Conservation (phyloP, 2,797 vertebrate genomes). For the Scolopax bukidnonensis region DNA sequence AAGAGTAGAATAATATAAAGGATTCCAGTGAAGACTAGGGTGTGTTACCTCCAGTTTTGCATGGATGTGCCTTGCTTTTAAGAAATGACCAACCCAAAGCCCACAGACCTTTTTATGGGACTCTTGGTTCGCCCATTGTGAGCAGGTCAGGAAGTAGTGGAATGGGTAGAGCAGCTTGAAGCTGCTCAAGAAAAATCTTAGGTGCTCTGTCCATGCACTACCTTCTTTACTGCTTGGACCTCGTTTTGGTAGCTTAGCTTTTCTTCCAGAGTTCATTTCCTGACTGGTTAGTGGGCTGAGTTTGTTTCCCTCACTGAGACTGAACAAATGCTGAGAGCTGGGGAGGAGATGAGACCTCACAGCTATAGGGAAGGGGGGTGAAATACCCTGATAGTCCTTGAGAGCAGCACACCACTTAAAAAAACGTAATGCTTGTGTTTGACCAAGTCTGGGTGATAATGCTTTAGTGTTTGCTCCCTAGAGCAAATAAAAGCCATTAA, state of each 20-base stretch:
- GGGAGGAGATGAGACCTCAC: background rate
- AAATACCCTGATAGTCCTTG: background rate
- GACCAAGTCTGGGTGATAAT: background rate
- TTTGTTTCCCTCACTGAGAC: background rate
- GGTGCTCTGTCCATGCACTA: background rate
- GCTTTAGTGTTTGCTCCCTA: background rate
- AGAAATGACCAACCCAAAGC: background rate
- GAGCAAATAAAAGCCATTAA: background rate
- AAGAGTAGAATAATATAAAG: background rate
- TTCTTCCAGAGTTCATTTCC: background rate
- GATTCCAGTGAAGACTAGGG: background rate
- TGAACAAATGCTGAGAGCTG: background rate
- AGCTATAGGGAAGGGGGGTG: background rate
- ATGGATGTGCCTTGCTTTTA: background rate
- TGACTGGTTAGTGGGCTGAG: background rate
- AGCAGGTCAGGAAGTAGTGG: background rate
- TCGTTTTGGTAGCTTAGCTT: background rate
- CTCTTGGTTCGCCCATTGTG: accelerated
- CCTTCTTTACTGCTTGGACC: background rate
- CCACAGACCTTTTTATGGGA: background rate
- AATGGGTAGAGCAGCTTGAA: background rate
- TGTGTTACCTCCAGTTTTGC: background rate
- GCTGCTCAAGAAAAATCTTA: background rate
- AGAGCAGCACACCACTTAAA: background rate
- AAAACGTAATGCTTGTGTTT: background rate